Evolutionary conservation across 2,797 vertebrate genomes (phyloP).

Genomic region (Lates japonicus): DNA sequence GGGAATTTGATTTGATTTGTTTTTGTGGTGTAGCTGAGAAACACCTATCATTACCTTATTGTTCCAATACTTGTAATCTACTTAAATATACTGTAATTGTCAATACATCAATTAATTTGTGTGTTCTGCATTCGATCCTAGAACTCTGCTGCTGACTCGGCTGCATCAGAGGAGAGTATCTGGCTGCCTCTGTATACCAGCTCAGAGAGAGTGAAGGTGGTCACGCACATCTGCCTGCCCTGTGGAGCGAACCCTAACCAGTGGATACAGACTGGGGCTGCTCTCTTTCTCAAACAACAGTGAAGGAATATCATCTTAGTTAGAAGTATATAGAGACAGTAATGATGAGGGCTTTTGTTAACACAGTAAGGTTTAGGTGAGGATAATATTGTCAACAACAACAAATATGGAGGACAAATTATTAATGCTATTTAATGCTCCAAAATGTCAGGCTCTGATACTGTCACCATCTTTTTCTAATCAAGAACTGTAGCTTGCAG

Average conservation of each 20-base stretch:
- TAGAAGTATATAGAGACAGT: background rate
- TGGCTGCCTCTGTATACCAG: constrained; percentile 93
- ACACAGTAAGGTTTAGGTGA: background rate
- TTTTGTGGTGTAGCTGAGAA: background rate
- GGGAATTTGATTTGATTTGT: background rate
- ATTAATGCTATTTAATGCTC: background rate
- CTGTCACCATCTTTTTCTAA: constrained; percentile 12
- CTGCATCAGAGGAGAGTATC: constrained; percentile 90
- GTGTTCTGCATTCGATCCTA: constrained; percentile 30
- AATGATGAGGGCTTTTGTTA: background rate
- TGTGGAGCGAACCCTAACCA: constrained; percentile 90
- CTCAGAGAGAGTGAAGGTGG: constrained; percentile 91
- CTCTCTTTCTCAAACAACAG: constrained; percentile 94
- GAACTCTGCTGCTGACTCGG: constrained; percentile 51
- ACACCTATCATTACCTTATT: background rate
- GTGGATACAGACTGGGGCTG: constrained; percentile 96
- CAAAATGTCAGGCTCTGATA: constrained; percentile 19
- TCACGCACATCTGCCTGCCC: constrained; percentile 92
- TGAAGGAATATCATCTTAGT: constrained; percentile 55
- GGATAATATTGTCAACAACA: background rate
- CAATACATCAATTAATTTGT: background rate
- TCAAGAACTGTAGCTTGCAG: constrained; percentile 21
- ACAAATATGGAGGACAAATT: constrained; percentile 12
- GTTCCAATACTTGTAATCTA: constrained; percentile 1
- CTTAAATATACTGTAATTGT: background rate